Evolutionary conservation across 2,113 vertebrate genomes (phyloP), one percentile per base, ranked within the genome.

Genomic region (Atractosteus spatula): DNA sequence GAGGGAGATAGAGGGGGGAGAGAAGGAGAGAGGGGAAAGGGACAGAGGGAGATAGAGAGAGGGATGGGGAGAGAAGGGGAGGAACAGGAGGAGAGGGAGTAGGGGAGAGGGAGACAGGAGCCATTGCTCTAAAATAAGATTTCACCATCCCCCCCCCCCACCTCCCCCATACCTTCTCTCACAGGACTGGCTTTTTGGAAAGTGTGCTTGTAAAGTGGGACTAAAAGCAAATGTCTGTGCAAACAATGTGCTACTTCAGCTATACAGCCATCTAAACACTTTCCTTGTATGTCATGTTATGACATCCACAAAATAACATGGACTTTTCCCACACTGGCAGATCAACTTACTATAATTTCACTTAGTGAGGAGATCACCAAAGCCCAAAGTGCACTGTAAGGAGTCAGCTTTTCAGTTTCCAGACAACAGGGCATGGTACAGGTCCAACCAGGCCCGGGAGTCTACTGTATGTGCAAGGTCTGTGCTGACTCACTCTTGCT

Each of bases 141-240:
- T 29, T 29, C 29, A 29, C 29, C 29, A 29, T 29, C 29, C 29
- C 29, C n/a, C n/a, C n/a, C n/a, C n/a, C n/a, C n/a, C n/a, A n/a
- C n/a, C n/a, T n/a, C n/a, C n/a, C 78, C 76, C 54, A 65, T 83
- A 73, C 45, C n/a, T 29, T 29, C 29, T 2, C 2, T 29, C 29
- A 29, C 29, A 29, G 14, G 3, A 16, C n/a, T 59, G 57, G 14
- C 57, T 13, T 59, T 59, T 59, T 59, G 57, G 14, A 59, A 59
- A 6, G 57, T 3, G 5, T 13, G 11, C 14, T 59, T 13, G 14
- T 6, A 4, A 59, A n/a, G 5, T 13, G 5, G 12, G 57, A 59
- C 4, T 59, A 59, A 14, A 13, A n/a, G 57, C 29, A 29, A 29
- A 29, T 29, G 29, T 29, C 29, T 29, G 29, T 29, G 29, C 29